Evolutionary conservation across 2,113 vertebrate genomes (phyloP).

Genomic region (Poecilia latipinna): DNA sequence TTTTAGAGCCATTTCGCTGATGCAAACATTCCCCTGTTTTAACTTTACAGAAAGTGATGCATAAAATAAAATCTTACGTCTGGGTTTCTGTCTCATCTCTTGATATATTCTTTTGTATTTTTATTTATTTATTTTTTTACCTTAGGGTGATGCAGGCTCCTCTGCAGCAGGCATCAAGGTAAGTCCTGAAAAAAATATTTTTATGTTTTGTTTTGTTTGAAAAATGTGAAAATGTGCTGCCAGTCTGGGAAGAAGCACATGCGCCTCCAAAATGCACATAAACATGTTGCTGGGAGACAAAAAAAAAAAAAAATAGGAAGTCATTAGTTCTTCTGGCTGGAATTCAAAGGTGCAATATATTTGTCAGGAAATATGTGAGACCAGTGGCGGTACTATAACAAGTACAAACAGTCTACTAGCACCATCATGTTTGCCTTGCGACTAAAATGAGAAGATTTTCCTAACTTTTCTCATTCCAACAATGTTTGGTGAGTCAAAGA

Average conservation of each 20-base stretch:
- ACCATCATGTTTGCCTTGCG: too few relatives aligned
- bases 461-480: too few relatives aligned
- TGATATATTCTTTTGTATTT: slow-evolving; percentile 11
- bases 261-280: too few relatives aligned
- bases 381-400: too few relatives aligned
- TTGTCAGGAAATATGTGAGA: too few relatives aligned
- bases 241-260: too few relatives aligned
- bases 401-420: too few relatives aligned
- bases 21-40: background rate
- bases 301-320: background rate
- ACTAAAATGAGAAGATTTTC: too few relatives aligned
- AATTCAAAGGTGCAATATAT: background rate
- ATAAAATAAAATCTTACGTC: slow-evolving; percentile 6
- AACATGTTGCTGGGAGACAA: too few relatives aligned
- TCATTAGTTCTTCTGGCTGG: background rate
- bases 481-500: too few relatives aligned
- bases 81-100: background rate
- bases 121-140: background rate
- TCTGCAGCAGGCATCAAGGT: slow-evolving; percentile 99
- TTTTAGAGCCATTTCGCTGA: slow-evolving; percentile 4
- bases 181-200: slow-evolving; percentile 19
- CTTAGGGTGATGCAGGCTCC: slow-evolving; percentile 93
- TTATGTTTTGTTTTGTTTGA: background rate
- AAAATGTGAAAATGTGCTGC: too few relatives aligned
- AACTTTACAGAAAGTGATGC: background rate